A percentile compares a stretch with the other conserved stretches of the same genome.
These are phyloP conservation scores for Ammospiza nelsoni DNA, from an alignment of 2,113 vertebrate genomes.

Conservation along the genomic window DNA sequence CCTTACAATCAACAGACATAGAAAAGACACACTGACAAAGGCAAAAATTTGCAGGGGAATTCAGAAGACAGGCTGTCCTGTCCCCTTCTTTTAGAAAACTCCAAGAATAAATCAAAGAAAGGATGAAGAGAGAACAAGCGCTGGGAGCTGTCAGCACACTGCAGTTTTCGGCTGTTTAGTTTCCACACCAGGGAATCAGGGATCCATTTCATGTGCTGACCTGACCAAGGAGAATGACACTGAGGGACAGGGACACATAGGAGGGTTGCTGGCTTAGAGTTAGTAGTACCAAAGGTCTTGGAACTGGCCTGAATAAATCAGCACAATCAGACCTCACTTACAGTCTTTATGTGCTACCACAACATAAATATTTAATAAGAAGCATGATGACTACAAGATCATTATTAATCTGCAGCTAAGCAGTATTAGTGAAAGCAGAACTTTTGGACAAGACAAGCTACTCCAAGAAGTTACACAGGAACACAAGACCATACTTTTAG, in stretches of 20 bases:
- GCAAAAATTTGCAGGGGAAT: conserved; percentile 19
- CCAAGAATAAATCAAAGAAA: conserved; percentile 46
- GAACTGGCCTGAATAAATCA: conserved; percentile 46
- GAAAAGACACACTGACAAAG: not conserved
- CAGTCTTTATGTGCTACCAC: conserved; percentile 10
- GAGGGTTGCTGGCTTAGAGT: not conserved
- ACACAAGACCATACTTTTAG: not conserved
- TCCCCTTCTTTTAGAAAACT: conserved; percentile 25
- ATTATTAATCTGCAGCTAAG: conserved; percentile 38
- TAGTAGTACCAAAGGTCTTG: not conserved
- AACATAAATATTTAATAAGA: conserved; percentile 48
- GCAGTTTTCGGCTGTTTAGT: not conserved
- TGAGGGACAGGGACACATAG: not conserved
- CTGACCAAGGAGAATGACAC: conserved; percentile 1
- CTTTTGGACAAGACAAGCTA: not conserved
- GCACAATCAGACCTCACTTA: conserved; percentile 31
- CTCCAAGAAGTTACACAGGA: not conserved
- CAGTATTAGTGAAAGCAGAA: not conserved
- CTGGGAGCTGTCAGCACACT: not conserved
- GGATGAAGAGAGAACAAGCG: not conserved
- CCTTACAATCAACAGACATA: conserved; percentile 15
- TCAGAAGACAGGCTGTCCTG: not conserved
- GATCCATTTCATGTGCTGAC: not conserved
- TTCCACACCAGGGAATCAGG: conserved; percentile 7
- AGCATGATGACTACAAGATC: not conserved